phyloP scores from a whole-genome alignment of 2,113 vertebrate genomes.

The Saguinus imperator region DNA sequence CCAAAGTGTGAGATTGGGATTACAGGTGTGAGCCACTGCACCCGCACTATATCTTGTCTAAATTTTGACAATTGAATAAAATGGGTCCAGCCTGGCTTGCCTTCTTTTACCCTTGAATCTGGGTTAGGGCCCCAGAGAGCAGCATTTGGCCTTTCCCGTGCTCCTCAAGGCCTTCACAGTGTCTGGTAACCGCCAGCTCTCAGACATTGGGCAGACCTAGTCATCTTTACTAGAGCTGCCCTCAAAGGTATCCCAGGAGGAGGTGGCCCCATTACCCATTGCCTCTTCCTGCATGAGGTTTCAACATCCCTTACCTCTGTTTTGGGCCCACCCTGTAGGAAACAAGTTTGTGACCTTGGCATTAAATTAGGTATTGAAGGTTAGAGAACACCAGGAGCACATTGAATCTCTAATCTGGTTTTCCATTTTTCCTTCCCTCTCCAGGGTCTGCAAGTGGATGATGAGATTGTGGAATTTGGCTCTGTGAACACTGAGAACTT shows the following conservation, averaged over 20 bases:
- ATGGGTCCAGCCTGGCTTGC: neutral
- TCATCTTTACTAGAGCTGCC: neutral
- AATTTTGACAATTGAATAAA: neutral
- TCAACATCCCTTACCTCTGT: neutral
- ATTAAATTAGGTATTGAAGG: neutral
- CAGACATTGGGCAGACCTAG: neutral
- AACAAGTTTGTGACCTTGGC: neutral
- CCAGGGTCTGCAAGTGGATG: conserved; percentile 92
- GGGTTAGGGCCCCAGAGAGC: neutral
- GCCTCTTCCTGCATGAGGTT: neutral
- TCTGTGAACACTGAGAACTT: conserved; percentile 94
- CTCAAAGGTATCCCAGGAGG: neutral
- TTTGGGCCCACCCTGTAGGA: neutral
- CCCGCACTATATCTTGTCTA: neutral
- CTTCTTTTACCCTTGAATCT: neutral
- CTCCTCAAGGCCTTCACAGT: neutral
- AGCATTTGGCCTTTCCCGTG: neutral
- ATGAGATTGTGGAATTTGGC: conserved; percentile 94
- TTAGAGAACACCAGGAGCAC: neutral
- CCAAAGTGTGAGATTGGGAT: no score
- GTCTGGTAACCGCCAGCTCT: neutral
- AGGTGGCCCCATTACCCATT: neutral
- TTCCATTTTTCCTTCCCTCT: neutral
- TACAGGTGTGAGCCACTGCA: no score
- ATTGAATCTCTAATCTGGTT: neutral